Conservation (phyloP, 2,888 invertebrate genomes). For the Trilocha varians region DNA sequence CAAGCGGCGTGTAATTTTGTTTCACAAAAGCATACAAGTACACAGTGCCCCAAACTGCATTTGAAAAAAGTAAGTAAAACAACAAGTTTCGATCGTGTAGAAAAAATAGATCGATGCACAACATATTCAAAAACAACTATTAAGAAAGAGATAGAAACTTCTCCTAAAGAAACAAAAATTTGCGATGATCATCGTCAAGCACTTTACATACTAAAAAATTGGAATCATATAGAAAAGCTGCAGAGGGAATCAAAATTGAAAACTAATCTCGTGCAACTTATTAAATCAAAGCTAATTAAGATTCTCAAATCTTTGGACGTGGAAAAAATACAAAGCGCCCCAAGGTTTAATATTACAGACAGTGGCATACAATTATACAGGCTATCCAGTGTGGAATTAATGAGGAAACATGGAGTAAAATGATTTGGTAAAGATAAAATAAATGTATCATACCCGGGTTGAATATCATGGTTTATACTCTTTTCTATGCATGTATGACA, state of each 20-base stretch:
- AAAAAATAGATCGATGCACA: conserved; percentile 20
- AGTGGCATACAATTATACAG: conserved; percentile 30
- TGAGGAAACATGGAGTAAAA: conserved; percentile 4
- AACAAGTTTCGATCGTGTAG: conserved; percentile 25
- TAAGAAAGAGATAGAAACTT: conserved; percentile 26
- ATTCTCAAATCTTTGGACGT: conserved; percentile 27
- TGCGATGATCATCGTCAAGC: conserved; percentile 36
- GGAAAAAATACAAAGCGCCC: conserved; percentile 39
- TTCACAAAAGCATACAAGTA: conserved; percentile 20
- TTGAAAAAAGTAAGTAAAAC: conserved; percentile 20
- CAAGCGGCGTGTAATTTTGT: conserved; percentile 26
- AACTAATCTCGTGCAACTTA: conserved; percentile 10
- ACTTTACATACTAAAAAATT: conserved; percentile 26
- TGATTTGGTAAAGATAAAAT: too few relatives aligned
- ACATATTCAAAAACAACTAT: conserved; percentile 12
- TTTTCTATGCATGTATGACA: too few relatives aligned
- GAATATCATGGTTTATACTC: too few relatives aligned
- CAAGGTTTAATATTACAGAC: conserved; percentile 21
- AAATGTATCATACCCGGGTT: too few relatives aligned
- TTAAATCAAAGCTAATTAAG: conserved; percentile 22
- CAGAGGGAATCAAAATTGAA: conserved; percentile 7
- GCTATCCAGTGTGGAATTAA: conserved; percentile 20
- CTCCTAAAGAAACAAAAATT: conserved; percentile 21
- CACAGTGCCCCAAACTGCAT: conserved; percentile 24
- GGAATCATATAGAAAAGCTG: conserved; percentile 14